Base-by-base conservation (phyloP, 2,113 vertebrate genomes). In the Odocoileus hemionus region DNA sequence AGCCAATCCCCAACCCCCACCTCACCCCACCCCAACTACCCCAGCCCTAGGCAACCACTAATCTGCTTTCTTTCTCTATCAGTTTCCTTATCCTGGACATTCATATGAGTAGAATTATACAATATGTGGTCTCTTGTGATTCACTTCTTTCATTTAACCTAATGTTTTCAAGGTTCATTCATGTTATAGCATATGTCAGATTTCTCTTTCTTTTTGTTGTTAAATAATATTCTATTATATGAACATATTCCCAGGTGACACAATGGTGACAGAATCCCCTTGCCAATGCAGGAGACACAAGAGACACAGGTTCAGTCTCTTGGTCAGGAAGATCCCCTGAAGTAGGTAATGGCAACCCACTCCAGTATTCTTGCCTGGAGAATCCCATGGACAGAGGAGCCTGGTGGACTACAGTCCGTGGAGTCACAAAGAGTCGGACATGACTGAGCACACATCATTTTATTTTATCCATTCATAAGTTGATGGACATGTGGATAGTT, bases 191-290 rank as follows among this genome's bases (percentile, higher is more conserved):
- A 16, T n/a, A 12, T 87, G 28, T 61, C 86, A 90, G 39, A 88
- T 93, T 87, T 89, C 82, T 47, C 47, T 96, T 79, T 33, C n/a
- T 87, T 96, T 58, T 84, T 50, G 67, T 70, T 93, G 82, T 30
- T 39, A 67, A 96, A 90, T 70, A 84, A 54, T 86, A 78, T 89
- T 57, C 9, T 57, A 25, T 43, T 86, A 6, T 78, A 82, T 78
- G 17, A 28, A 26, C 47, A 95, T 58, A 87, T 54, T 70, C 67
- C 67, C 67, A 39, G n/a, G 19, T 23, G 67, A 70, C n/a, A 70
- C n/a, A 70, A 23, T 70, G 10, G 67, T 23, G n/a, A 23, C 67
- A 39, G 67, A 74, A 74, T 10, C 67, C 2, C 0, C n/a, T 36
- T 39, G 36, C 21, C n/a, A 25, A 6, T 39, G 36, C 36, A 39